Evolutionary conservation across 2,888 invertebrate genomes (phyloP).

Genomic region (Spisula solida): DNA sequence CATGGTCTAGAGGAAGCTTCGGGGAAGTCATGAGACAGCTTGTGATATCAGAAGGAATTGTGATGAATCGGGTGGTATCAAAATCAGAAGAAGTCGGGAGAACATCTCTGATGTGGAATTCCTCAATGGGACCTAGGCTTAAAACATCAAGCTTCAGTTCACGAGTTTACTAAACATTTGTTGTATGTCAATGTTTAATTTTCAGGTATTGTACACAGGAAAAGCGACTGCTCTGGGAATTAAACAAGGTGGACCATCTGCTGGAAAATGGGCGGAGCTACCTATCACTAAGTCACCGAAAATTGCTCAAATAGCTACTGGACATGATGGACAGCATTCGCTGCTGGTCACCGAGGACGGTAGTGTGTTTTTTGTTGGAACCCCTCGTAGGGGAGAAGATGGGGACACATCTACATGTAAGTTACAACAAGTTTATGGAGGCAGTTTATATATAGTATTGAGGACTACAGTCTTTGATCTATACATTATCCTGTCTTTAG

Average conservation of each 20-base stretch:
- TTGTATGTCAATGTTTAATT: slow-evolving; percentile 76
- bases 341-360: slow-evolving; percentile 97
- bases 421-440: slow-evolving; percentile 88
- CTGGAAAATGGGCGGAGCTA: slow-evolving; percentile 88
- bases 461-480: too few relatives aligned
- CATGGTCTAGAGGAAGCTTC: too few relatives aligned
- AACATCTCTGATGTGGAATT: too few relatives aligned
- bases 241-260: slow-evolving; percentile 89
- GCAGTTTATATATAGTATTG: slow-evolving; percentile 73
- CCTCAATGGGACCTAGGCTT: too few relatives aligned
- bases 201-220: slow-evolving; percentile 94
- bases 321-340: slow-evolving; percentile 97
- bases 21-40: too few relatives aligned
- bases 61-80: too few relatives aligned
- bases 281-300: slow-evolving; percentile 92
- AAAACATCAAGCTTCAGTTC: too few relatives aligned
- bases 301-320: slow-evolving; percentile 94
- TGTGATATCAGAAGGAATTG: too few relatives aligned
- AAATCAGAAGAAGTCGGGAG: too few relatives aligned
- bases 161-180: too few relatives aligned
- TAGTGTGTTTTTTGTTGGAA: slow-evolving; percentile 94
- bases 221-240: slow-evolving; percentile 95
- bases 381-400: slow-evolving; percentile 97
- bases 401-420: slow-evolving; percentile 91
- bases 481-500: too few relatives aligned